These are phyloP conservation scores for Meandrina meandrites DNA, from an alignment of 92 coral and sea anemone species.

Conservation along the genomic window DNA sequence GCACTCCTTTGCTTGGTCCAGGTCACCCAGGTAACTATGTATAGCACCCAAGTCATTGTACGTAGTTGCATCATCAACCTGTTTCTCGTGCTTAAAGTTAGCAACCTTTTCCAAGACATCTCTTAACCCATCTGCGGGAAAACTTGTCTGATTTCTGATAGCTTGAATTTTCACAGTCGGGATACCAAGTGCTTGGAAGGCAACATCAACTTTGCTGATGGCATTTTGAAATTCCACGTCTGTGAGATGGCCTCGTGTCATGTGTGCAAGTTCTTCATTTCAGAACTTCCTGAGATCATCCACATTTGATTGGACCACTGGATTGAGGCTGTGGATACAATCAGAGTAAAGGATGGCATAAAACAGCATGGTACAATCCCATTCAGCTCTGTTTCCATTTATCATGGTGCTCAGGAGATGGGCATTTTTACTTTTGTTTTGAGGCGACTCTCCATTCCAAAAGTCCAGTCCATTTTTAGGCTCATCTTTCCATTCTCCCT, in stretches of 20 bases:
- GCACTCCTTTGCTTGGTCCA: background rate
- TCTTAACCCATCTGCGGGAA: constrained; percentile 31
- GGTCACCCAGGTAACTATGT: background rate
- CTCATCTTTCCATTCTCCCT: constrained; percentile 60
- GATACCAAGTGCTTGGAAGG: constrained; percentile 18
- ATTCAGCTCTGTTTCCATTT: constrained; percentile 48
- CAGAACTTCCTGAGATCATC: constrained; percentile 40
- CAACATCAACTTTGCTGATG: constrained; percentile 8
- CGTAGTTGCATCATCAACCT: background rate
- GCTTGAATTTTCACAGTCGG: constrained; percentile 21
- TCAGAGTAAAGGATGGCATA: constrained; percentile 49
- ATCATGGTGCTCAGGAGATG: constrained; percentile 3
- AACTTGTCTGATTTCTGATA: constrained; percentile 39
- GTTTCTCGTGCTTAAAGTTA: background rate
- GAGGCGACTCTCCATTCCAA: background rate
- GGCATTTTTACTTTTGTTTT: background rate
- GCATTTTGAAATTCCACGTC: constrained; percentile 30
- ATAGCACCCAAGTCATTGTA: background rate
- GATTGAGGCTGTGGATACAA: constrained; percentile 12
- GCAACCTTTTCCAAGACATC: constrained; percentile 13
- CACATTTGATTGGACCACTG: constrained; percentile 19
- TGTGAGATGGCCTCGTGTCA: constrained; percentile 22
- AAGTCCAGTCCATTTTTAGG: constrained; percentile 42
- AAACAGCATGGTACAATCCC: constrained; percentile 43
- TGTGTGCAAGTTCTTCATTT: constrained; percentile 50